Conservation (phyloP, 2,888 invertebrate genomes). For the Alentia gelatinosa region DNA sequence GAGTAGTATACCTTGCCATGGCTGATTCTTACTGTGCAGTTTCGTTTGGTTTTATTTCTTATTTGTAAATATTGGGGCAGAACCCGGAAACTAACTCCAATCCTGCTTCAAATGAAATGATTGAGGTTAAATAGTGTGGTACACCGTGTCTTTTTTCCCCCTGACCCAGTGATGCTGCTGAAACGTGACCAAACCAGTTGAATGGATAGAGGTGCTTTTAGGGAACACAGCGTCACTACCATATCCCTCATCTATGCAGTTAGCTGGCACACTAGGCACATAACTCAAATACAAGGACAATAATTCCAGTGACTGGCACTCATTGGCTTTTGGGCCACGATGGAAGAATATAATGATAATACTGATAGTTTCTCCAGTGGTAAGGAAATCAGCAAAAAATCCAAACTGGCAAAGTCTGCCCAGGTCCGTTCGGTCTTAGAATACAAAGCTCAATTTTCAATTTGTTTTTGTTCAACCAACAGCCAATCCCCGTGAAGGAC, state of each 20-base stretch:
- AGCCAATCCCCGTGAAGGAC: conserved; percentile 23
- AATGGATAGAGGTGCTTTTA: conserved; percentile 6
- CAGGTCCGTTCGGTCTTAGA: not conserved
- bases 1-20: conserved; percentile 50
- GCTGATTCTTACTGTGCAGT: conserved; percentile 5
- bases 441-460: conserved; percentile 43
- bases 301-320: conserved; percentile 44
- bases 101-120: conserved; percentile 46
- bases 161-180: conserved; percentile 35
- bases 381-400: not conserved
- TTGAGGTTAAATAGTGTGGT: not conserved
- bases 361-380: not conserved
- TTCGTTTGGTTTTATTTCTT: not conserved
- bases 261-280: conserved; percentile 38
- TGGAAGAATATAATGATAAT: not conserved
- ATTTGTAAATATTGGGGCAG: not conserved
- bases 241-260: conserved; percentile 1
- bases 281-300: conserved; percentile 31
- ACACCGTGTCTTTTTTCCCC: not conserved
- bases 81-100: not conserved
- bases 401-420: conserved; percentile 50
- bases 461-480: not conserved
- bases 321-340: not conserved
- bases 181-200: conserved; percentile 33
- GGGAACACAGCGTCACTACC: conserved; percentile 21